Evolutionary conservation across 64 coral and sea anemone genomes (phyloP).

Genomic region (Trachythela sp.): DNA sequence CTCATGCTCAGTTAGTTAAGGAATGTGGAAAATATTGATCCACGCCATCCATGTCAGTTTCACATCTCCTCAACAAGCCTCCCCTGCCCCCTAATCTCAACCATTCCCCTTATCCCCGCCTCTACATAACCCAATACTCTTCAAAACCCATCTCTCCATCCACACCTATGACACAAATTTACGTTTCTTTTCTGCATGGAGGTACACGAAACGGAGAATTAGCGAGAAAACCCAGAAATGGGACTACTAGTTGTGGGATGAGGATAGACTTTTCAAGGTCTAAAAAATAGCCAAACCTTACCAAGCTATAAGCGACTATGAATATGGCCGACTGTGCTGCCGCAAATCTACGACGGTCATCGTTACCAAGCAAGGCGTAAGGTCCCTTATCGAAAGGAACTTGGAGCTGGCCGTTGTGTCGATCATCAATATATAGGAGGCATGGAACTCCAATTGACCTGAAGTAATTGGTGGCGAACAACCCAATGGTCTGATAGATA

Average conservation of each 20-base stretch:
- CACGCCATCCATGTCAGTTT: too few relatives aligned
- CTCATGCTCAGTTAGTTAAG: too few relatives aligned
- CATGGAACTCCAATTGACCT: neutral
- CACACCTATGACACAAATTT: too few relatives aligned
- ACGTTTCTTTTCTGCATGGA: neutral
- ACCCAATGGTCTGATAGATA: constrained; percentile 34
- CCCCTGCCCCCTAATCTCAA: too few relatives aligned
- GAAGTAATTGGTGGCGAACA: constrained; percentile 14
- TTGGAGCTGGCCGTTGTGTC: neutral
- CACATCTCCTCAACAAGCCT: too few relatives aligned
- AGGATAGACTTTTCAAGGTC: constrained; percentile 18
- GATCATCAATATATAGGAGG: constrained; percentile 36
- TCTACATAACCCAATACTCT: too few relatives aligned
- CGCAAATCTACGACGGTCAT: neutral
- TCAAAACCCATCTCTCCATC: too few relatives aligned
- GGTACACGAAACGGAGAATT: constrained; percentile 26
- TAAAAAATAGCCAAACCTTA: constrained; percentile 18
- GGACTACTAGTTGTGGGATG: neutral
- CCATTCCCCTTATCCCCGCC: too few relatives aligned
- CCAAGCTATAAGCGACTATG: neutral
- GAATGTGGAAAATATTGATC: too few relatives aligned
- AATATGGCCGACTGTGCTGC: neutral
- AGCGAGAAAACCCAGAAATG: neutral
- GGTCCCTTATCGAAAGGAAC: neutral
- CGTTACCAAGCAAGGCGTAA: neutral